Evolutionary conservation across 2,797 vertebrate species (phyloP), one percentile per base, ranked within the genome.

Genomic region (Coracias cyanogaster): DNA sequence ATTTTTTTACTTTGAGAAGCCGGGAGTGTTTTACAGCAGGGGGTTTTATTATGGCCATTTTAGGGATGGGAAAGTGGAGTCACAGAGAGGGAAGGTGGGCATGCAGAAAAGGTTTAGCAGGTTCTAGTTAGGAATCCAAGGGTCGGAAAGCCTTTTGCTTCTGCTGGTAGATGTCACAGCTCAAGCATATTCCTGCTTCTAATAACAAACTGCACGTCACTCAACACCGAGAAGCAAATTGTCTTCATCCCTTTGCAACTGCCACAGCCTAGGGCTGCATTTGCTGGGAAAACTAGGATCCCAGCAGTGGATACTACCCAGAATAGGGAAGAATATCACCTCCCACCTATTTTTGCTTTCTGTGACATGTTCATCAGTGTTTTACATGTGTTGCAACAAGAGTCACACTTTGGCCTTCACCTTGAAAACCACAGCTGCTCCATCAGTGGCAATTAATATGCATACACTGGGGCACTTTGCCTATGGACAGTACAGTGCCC

Each of bases 91-190:
- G 54, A 58, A 94, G 33, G 69, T 54, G 15, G 1, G 45, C 69
- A 69, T 16, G 43, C 39, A 87, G 69, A 43, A 94, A 86, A 72
- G 8, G 51, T 49, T 72, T 29, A 52, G 54, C 31, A 73, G 8
- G 45, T 94, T 93, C 69, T 67, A 78, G 35, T 45, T 82, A 58
- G 76, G 54, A 72, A 77, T 83, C 80, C 76, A 91, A 93, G 73
- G 66, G 43, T 92, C 62, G 84, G 71, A 80, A 90, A 82, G 74
- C 15, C 49, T 48, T 90, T 93, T 91, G 82, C 51, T 90, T 54
- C 80, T 83, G 46, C 67, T 91, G 35, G 29, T 70, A 48, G 72
- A 52, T 74, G 66, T 2, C 8, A 31, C 43, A 79, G 46, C 48
- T 86, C 31, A 78, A 41, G 45, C 43, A 7, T 76, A 33, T 62